phyloP scores from a whole-genome alignment of 1,140 invertebrate genomes.

The Drosophila pallidifrons region DNA sequence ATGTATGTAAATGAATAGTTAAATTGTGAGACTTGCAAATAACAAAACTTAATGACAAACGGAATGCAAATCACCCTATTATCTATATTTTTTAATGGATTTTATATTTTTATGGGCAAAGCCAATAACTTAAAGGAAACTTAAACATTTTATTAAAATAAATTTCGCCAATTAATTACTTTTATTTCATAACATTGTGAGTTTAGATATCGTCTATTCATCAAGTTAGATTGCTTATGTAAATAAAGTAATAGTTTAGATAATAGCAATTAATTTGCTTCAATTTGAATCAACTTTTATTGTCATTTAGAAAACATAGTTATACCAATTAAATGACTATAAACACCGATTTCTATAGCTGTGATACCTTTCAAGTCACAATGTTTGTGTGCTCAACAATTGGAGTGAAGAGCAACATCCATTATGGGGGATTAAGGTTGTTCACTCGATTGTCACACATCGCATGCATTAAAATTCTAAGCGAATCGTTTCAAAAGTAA shows the following conservation, averaged over 20 bases:
- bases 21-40: too few relatives aligned
- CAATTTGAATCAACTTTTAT: background rate
- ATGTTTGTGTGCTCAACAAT: conserved; percentile 1
- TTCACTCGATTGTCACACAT: background rate
- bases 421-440: background rate
- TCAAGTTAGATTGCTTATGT: background rate
- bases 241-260: background rate
- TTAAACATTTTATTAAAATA: too few relatives aligned
- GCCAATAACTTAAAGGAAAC: too few relatives aligned
- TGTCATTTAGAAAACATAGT: background rate
- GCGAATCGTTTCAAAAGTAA: conserved; percentile 25
- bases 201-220: too few relatives aligned
- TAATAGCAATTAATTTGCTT: background rate
- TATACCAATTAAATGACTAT: background rate
- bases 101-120: too few relatives aligned
- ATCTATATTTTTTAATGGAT: too few relatives aligned
- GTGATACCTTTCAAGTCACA: background rate
- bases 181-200: too few relatives aligned
- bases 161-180: too few relatives aligned
- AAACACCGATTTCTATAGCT: background rate
- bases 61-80: too few relatives aligned
- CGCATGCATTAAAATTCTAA: conserved; percentile 20
- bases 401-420: conserved; percentile 1
- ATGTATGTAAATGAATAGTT: too few relatives aligned
- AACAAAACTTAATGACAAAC: too few relatives aligned